phyloP scores from a whole-genome alignment of 2,888 invertebrate genomes.

The Yponomeuta malinellus region DNA sequence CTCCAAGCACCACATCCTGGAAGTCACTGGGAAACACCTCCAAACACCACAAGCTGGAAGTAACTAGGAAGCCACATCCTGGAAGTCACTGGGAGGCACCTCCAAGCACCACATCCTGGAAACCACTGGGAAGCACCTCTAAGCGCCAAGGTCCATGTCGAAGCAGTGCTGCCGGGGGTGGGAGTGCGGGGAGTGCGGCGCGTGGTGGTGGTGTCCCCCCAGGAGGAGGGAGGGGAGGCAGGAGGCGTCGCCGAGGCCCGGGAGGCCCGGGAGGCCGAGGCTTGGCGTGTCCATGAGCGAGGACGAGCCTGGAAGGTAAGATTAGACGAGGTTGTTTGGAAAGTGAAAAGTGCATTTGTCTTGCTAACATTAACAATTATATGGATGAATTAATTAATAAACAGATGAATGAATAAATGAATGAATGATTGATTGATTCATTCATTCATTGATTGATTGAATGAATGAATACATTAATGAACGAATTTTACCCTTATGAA shows the following conservation, averaged over 20 bases:
- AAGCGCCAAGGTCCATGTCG: slow-evolving; percentile 65
- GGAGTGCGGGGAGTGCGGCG: slow-evolving; percentile 60
- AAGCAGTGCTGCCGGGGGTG: slow-evolving; percentile 58
- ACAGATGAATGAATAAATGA: no score
- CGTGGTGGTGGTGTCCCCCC: slow-evolving; percentile 56
- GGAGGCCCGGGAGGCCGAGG: slow-evolving; percentile 37
- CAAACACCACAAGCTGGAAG: no score
- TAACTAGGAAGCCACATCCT: no score
- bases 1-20: no score
- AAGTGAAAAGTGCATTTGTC: neutral
- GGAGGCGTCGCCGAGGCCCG: slow-evolving; percentile 34
- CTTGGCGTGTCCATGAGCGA: slow-evolving; percentile 38
- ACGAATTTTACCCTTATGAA: no score
- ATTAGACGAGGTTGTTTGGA: neutral
- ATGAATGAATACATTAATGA: no score
- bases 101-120: neutral
- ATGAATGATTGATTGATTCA: no score
- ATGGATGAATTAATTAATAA: no score
- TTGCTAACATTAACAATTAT: no score
- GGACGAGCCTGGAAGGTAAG: slow-evolving; percentile 34
- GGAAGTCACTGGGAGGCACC: no score
- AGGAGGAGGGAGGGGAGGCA: slow-evolving; percentile 51
- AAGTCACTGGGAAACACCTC: no score
- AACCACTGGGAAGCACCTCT: slow-evolving; percentile 13
- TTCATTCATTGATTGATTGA: no score